Evolutionary conservation across 2,888 invertebrate genomes (phyloP), one percentile per base, ranked within the genome.

Genomic region (Pandemis cinnamomeana): DNA sequence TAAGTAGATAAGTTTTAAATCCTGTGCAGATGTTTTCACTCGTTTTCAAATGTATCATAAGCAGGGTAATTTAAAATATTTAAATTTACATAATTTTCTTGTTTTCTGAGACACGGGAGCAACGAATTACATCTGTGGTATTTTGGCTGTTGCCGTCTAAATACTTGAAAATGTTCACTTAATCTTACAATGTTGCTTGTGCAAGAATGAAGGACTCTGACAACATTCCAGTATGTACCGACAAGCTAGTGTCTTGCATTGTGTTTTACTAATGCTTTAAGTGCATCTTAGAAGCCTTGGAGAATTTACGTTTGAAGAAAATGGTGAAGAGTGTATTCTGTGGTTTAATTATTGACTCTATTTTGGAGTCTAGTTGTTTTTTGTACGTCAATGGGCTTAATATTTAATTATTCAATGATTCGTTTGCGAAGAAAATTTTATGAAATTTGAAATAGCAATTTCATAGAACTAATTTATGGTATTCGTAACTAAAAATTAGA

Each of bases 151-250:
- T 7, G 7, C 15, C 55, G 7, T 55, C 46, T 20, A 55, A 55
- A 2, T 55, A 20, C 7, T 15, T 8, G 55, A 55, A 15, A 20
- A 20, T 8, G 20, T 55, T 55, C 55, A 7, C 20, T 55, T 55
- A 20, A 55, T 7, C 55, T 63, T 72, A 63, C 72, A 72, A 62
- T 72, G 72, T 72, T 63, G 72, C 68, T 72, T 46, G 68, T 72
- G 48, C 41, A 62, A 72, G 64, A 72, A 63, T 55, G 55, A 58
- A 20, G 72, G n/a, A 58, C 27, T 63, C 68, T 72, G 63, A 72
- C 68, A 68, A 63, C 72, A 72, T 68, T 72, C 46, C 63, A 36
- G 55, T 55, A 48, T 63, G 44, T 72, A 20, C 20, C 20, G 20
- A 20, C 68, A 63, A 2, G 62, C 55, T 41, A 62, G 53, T 55